phyloP scores from a whole-genome alignment of 2,797 vertebrate genomes.

The Otus scops region DNA sequence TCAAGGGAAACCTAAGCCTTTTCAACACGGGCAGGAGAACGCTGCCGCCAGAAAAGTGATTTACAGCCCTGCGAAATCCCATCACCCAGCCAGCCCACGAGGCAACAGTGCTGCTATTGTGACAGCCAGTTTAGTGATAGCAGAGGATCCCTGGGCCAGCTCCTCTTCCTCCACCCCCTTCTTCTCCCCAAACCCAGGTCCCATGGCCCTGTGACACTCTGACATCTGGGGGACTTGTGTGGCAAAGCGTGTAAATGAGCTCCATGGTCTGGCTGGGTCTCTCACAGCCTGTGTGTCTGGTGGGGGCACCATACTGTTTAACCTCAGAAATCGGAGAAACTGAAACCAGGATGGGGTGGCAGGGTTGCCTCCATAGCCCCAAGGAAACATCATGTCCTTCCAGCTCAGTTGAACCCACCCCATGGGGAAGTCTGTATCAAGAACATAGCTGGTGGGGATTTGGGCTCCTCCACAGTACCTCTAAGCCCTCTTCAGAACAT shows the following conservation, averaged over 20 bases:
- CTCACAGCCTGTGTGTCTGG: fast-evolving
- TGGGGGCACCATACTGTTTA: neutral
- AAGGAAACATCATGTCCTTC: neutral
- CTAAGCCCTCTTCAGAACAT: neutral
- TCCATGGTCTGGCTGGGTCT: neutral
- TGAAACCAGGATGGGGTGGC: neutral
- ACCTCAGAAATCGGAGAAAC: neutral
- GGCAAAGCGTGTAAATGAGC: neutral
- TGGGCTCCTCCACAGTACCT: neutral
- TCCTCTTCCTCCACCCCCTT: neutral
- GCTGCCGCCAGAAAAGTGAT: neutral
- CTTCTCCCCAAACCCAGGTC: neutral
- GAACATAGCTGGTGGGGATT: neutral
- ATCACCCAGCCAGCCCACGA: neutral
- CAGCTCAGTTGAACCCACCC: neutral
- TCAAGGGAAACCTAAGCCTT: neutral
- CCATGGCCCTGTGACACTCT: neutral
- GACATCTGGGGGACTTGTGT: neutral
- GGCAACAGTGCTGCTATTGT: constrained; percentile 18
- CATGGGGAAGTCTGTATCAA: neutral
- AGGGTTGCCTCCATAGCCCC: neutral
- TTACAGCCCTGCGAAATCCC: neutral
- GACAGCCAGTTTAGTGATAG: neutral
- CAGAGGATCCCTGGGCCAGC: neutral
- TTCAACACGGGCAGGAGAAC: neutral